phyloP scores from a whole-genome alignment of 2,797 vertebrate species.

The Anableps anableps region DNA sequence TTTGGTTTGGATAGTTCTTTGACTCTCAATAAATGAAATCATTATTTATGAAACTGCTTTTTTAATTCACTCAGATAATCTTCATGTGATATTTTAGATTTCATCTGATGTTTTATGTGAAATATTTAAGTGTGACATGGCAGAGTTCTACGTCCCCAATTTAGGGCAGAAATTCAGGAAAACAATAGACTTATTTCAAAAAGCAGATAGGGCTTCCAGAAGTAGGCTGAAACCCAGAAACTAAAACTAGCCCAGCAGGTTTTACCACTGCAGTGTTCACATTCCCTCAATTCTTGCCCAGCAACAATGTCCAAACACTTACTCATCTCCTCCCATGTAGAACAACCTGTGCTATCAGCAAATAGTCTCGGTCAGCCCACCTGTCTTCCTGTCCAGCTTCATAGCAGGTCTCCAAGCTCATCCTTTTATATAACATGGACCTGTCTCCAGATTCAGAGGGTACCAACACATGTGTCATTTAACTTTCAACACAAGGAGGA shows the following conservation, averaged over 20 bases:
- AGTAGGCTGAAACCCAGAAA: neutral
- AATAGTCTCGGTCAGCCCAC: conserved; percentile 12
- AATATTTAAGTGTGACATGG: neutral
- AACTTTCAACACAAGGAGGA: neutral
- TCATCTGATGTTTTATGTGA: neutral
- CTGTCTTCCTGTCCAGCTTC: neutral
- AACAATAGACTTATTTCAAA: neutral
- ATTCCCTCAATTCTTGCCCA: conserved; percentile 56
- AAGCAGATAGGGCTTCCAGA: neutral
- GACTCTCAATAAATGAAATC: neutral
- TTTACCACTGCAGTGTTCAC: conserved; percentile 40
- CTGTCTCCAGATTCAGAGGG: conserved; percentile 10
- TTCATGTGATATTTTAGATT: neutral
- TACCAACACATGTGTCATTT: conserved; percentile 17
- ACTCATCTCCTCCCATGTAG: conserved; percentile 35
- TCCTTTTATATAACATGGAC: neutral
- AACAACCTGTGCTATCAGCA: conserved; percentile 47
- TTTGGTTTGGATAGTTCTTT: neutral
- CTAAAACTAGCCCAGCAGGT: conserved; percentile 56
- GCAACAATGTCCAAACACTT: conserved; percentile 46
- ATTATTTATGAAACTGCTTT: neutral
- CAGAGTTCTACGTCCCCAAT: neutral
- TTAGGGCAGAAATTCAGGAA: neutral
- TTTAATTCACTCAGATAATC: neutral
- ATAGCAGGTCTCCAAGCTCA: neutral